Evolutionary conservation across 2,888 invertebrate genomes (phyloP).

Genomic region (Anoplius nigerrimus): DNA sequence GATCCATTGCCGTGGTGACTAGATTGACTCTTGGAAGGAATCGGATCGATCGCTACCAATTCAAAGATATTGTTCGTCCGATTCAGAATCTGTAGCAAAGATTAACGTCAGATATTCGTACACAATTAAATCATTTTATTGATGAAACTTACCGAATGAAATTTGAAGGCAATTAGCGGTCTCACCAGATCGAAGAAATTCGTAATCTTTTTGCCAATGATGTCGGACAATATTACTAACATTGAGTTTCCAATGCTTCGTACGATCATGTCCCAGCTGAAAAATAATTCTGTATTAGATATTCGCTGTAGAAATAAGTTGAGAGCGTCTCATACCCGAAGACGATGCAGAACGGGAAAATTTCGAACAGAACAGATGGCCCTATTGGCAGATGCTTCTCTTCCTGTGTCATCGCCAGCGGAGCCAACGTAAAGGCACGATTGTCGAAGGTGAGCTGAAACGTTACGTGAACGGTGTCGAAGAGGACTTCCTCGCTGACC

Average conservation of each 20-base stretch:
- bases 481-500: slow-evolving; percentile 88
- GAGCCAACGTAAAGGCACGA: slow-evolving; percentile 89
- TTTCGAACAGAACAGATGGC: slow-evolving; percentile 93
- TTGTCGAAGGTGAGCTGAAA: slow-evolving; percentile 97
- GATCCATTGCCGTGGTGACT: slow-evolving; percentile 78
- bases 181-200: slow-evolving; percentile 94
- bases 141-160: slow-evolving; percentile 87
- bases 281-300: slow-evolving; percentile 13
- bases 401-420: slow-evolving; percentile 89
- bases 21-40: slow-evolving; percentile 80
- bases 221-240: slow-evolving; percentile 91
- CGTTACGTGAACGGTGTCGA: slow-evolving; percentile 94
- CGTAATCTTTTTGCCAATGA: slow-evolving; percentile 92
- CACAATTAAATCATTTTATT: neutral
- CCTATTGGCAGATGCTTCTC: slow-evolving; percentile 93
- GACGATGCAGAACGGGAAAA: slow-evolving; percentile 98
- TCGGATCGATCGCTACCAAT: slow-evolving; percentile 90
- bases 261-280: slow-evolving; percentile 90
- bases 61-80: slow-evolving; percentile 98
- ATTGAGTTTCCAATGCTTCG: slow-evolving; percentile 93
- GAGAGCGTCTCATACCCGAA: slow-evolving; percentile 85
- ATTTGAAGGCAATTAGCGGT: slow-evolving; percentile 95
- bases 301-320: neutral
- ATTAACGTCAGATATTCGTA: slow-evolving; percentile 2
- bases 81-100: slow-evolving; percentile 85